Conservation (phyloP, 2,797 vertebrate genomes). For the Tokudaia tokunoshimensis region DNA sequence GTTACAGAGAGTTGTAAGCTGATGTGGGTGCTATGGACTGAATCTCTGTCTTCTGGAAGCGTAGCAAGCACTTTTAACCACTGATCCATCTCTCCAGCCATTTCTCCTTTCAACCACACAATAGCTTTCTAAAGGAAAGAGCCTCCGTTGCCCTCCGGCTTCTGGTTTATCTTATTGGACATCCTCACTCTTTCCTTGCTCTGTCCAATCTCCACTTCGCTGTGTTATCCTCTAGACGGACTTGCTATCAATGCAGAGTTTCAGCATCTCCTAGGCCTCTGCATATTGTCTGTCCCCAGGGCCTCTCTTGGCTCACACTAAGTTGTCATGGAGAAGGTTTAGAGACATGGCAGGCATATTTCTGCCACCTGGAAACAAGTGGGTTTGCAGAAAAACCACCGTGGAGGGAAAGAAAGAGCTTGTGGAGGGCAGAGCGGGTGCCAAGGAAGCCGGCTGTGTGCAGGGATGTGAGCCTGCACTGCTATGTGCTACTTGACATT, state of each 20-base stretch:
- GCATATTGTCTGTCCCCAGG: background rate
- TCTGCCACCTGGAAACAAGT: conserved; percentile 64
- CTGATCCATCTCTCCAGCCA: background rate
- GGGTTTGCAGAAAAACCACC: background rate
- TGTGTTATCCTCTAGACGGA: background rate
- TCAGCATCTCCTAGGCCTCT: background rate
- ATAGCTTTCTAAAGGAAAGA: conserved; percentile 24
- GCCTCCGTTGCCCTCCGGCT: background rate
- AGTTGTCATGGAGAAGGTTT: conserved; percentile 84
- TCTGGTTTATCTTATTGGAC: background rate
- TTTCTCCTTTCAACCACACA: background rate
- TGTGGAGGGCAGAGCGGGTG: conserved; percentile 1
- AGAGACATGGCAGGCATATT: conserved; percentile 68
- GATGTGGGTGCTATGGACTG: background rate
- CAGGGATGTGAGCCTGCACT: background rate
- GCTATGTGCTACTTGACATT: conserved; percentile 71
- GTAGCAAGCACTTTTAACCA: background rate
- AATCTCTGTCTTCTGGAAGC: background rate
- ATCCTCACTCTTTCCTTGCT: background rate
- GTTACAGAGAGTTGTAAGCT: background rate
- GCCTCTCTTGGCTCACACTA: background rate
- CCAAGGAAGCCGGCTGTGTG: background rate
- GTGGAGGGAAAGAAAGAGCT: conserved; percentile 37
- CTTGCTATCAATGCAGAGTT: background rate
- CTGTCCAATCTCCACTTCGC: background rate